Base-by-base conservation (phyloP, 2,113 vertebrate species). In the Acrocephalus kingi region DNA sequence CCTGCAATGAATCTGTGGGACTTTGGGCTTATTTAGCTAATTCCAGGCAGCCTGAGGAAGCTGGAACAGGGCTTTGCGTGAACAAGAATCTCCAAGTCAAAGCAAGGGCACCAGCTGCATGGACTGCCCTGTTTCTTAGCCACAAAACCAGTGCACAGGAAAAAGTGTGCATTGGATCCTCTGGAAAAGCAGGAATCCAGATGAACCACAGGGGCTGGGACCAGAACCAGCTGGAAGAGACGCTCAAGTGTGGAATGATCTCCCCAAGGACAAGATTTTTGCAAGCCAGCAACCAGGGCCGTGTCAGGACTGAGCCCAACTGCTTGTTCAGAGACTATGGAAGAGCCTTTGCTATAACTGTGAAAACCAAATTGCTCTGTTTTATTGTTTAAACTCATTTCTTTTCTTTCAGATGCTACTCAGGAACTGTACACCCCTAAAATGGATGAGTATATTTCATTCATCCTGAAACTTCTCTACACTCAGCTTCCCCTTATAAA, bases 111-210 rank as follows among this genome's bases (percentile, higher is more conserved):
- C 16, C 49, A 25, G 3, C 21, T 37, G 33, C 22, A 6, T 0
- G 0, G 5, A 5, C 2, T 52, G 30, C 43, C 41, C 75, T 66
- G 20, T 16, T 80, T 41, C n/a, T 27, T 2, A 35, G 43, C 48
- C 48, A 39, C 33, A 45, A 2, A 17, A 8, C 5, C 33, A 31
- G 14, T 0, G 5, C 13, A 7, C 0, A 0, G 48, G 24, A 4
- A 35, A 64, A 66, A 33, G 3, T 35, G 13, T 10, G 15, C 27
- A 2, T 13, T 39, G 58, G 39, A 16, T n/a, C 52, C 19, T 41
- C 20, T 1, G 2, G 45, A 31, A 48, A 63, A 68, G 22, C 30
- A 64, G 74, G 71, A 91, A 64, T 33, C 5, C 55, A 16, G 45
- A 17, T 45, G 24, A 48, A 31, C 8, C 17, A 15, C 14, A 15